Evolutionary conservation across 2,888 invertebrate genomes (phyloP), one percentile per base, ranked within the genome.

Genomic region (Hirudinaria manillensis): DNA sequence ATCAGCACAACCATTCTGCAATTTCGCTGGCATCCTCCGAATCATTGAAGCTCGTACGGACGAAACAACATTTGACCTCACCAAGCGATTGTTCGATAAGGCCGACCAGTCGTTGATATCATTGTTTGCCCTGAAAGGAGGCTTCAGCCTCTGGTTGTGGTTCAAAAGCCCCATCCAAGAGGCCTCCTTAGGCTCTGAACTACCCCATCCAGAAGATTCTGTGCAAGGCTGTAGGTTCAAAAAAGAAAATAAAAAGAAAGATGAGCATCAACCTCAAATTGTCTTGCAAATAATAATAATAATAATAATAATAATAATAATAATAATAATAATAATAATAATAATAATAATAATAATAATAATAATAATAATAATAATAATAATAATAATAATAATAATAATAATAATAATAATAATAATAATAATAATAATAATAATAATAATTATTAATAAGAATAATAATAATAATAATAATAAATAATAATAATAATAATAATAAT

Each of bases 81-180:
- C 61, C 61, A 29, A 24, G 7, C 61, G 61, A 61, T 29, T 61
- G 29, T 61, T 61, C 10, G 61, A 24, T 29, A 61, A 61, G 29
- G 61, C 61, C 29, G 61, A 61, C 61, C 61, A 61, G 29, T 61
- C 61, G 13, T 24, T 61, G 29, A 61, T 61, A 61, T 61, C 61
- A 61, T 29, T 29, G 29, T 29, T 61, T 61, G 24, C 61, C 29
- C 61, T 61, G 61, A 61, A 61, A 24, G 61, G 61, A 61, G 61
- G 61, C 61, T 61, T 61, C 61, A 61, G 29, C 29, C 61, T 61
- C 61, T 61, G 61, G 61, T 61, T 61, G 24, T 61, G 61, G 61
- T 27, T 29, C 29, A 61, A 27, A 34, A 24, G 16, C 10, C 36
- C n/a, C 29, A 45, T n/a, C 72, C 72, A 56, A 13, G 19, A 21